Base-by-base conservation (phyloP, 2,888 invertebrate species). In the Nemotelus nigrinus region DNA sequence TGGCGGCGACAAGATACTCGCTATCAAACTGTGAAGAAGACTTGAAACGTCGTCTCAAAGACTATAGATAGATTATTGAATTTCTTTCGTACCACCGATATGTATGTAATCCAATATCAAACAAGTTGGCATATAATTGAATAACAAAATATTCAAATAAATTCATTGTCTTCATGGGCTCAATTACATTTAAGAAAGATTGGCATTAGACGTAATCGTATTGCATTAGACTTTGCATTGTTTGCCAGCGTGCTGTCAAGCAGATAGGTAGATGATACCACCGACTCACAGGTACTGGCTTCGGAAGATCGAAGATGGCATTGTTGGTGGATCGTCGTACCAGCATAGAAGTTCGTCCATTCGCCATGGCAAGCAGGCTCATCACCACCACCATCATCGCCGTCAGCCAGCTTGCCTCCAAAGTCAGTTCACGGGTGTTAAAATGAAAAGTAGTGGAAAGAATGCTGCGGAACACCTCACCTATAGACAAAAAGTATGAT, bases 161-260 rank as follows among this genome's bases (percentile, higher is more conserved):
- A 78, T 79, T 79, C 79, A 79, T 79, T 79, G 79, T 79, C 79
- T 79, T 79, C 78, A 79, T 79, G 77, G 77, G 79, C 77, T 79
- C 79, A 78, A 79, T 79, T 79, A 79, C 79, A 78, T 71, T 77
- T 78, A 78, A 79, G 79, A 79, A 79, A 79, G 79, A 79, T 78
- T 79, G 79, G 79, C 79, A 79, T 78, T 79, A 79, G 77, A 79
- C 78, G 67, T 79, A 79, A 79, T 79, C 78, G 79, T 70, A 79
- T 79, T 78, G 78, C 78, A 79, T 79, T 78, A 79, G 72, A 74
- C 71, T 77, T 74, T 67, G 76, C 58, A n/a, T 55, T 77, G 64
- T 70, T 71, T 55, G 76, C 67, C 45, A 63, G 71, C 70, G 58
- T 64, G 65, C 76, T 65, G 48, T 74, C n/a, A 50, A 68, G 50